Percentiles rank a stretch among this genome's conserved stretches.
These are phyloP conservation scores for Anthonomus grandis DNA, from an alignment of 1,140 invertebrate species.

Conservation along the genomic window DNA sequence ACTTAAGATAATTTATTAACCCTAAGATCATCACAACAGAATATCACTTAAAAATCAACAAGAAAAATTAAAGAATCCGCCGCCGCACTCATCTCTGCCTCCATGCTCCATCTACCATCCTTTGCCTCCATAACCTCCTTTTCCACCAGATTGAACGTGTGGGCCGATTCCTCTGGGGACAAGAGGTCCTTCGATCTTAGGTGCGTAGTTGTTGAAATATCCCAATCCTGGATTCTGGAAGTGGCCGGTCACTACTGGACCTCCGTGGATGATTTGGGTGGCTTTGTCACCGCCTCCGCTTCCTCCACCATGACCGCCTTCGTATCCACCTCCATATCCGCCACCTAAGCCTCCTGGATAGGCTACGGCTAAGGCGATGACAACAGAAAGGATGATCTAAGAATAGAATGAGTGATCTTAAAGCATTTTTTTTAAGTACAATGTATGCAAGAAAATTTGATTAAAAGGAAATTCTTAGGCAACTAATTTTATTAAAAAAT, in stretches of 20 bases:
- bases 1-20: slow-evolving; percentile 21
- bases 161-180: slow-evolving; percentile 7
- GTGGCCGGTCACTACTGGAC: slow-evolving; percentile 5
- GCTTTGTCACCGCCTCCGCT: slow-evolving; percentile 6
- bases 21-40: slow-evolving; percentile 21
- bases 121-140: background rate
- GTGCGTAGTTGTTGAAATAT: slow-evolving; percentile 17
- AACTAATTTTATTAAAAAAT: no score
- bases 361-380: slow-evolving; percentile 6
- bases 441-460: no score
- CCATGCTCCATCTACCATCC: no score
- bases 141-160: slow-evolving; percentile 1
- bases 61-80: background rate
- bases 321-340: background rate
- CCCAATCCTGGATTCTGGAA: slow-evolving; percentile 13
- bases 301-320: slow-evolving; percentile 3
- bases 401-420: no score
- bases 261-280: slow-evolving; percentile 11
- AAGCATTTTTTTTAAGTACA: no score
- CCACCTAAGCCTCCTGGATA: background rate
- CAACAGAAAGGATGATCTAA: slow-evolving; percentile 8
- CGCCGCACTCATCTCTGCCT: no score
- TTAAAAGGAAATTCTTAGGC: no score
- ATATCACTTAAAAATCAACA: slow-evolving; percentile 6
- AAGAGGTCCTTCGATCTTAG: slow-evolving; percentile 14